Evolutionary conservation across 1,140 invertebrate genomes (phyloP).

Genomic region (Meteorus sp.): DNA sequence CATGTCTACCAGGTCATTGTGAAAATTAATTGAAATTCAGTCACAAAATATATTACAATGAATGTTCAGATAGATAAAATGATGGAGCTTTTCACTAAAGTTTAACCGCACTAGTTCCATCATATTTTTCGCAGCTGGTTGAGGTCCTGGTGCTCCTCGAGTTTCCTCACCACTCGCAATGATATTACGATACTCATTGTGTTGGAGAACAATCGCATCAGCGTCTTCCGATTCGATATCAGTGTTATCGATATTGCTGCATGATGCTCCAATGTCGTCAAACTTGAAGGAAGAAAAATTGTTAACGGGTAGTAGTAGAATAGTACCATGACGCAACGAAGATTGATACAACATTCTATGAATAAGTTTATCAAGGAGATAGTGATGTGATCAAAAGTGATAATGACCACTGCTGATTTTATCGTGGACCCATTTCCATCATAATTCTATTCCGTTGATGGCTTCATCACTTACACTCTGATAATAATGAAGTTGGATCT

Average conservation of each 20-base stretch:
- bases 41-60: not conserved
- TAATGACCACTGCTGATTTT: no score
- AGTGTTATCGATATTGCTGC: conserved; percentile 26
- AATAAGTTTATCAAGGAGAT: not conserved
- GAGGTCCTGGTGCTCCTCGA: conserved; percentile 58
- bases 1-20: conserved; percentile 51
- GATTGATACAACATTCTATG: not conserved
- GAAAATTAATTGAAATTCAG: no score
- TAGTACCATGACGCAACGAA: no score
- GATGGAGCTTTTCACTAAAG: not conserved
- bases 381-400: not conserved
- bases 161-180: conserved; percentile 57
- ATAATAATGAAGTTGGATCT: no score
- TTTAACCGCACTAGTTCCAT: conserved; percentile 53
- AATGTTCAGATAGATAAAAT: conserved; percentile 1
- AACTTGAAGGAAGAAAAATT: conserved; percentile 12
- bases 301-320: no score
- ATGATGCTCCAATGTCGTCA: conserved; percentile 30
- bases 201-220: conserved; percentile 41
- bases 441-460: no score
- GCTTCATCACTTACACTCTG: no score
- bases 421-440: no score
- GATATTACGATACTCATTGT: conserved; percentile 57
- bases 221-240: conserved; percentile 36
- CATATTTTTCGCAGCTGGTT: conserved; percentile 62